phyloP scores from a whole-genome alignment of 1,140 invertebrate genomes.

The Acromyrmex charruanus region DNA sequence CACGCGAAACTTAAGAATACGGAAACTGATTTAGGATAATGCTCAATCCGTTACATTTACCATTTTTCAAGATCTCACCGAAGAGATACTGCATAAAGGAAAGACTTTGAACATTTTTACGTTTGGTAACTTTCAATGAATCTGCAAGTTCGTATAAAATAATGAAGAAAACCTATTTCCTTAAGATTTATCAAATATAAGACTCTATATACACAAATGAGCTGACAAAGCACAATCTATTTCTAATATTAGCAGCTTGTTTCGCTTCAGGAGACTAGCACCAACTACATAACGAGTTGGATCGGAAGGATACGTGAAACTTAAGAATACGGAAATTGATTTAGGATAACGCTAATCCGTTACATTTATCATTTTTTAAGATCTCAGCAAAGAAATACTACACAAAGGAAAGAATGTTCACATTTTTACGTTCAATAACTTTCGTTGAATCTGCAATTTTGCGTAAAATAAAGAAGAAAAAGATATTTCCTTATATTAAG shows the following conservation, averaged over 20 bases:
- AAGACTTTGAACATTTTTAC: background rate
- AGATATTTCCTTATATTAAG: no score
- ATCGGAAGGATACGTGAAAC: conserved; percentile 10
- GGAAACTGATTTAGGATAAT: conserved; percentile 17
- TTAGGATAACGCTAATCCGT: conserved; percentile 4
- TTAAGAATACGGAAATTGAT: conserved; percentile 31
- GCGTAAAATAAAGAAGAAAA: no score
- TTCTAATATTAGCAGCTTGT: conserved; percentile 1
- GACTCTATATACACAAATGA: no score
- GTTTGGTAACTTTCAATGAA: no score
- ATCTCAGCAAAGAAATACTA: background rate
- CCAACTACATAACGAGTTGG: background rate
- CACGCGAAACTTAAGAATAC: conserved; percentile 27
- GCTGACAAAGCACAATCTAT: no score
- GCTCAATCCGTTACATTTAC: background rate
- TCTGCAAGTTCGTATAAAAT: no score
- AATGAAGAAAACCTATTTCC: no score
- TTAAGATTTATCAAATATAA: no score
- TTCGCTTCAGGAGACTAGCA: background rate
- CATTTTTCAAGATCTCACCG: background rate
- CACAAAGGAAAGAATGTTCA: background rate
- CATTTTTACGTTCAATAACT: background rate
- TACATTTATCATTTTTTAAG: background rate
- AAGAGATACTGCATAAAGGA: background rate
- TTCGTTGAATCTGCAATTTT: no score